phyloP scores from a whole-genome alignment of 2,113 vertebrate species.

The Oreochromis aureus region DNA sequence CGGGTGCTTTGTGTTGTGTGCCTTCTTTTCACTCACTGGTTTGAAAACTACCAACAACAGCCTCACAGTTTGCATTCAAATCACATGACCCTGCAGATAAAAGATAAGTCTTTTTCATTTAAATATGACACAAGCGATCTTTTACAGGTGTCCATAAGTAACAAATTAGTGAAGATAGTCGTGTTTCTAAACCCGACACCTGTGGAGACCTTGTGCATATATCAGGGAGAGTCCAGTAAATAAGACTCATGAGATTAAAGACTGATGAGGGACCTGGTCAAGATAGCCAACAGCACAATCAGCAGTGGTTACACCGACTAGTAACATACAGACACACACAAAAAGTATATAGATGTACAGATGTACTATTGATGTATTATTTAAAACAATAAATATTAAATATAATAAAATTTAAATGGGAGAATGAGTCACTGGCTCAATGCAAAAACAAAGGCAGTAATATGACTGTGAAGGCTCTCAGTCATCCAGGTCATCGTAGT shows the following conservation, averaged over 20 bases:
- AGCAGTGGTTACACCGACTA: not conserved
- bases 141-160: not conserved
- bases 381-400: not conserved
- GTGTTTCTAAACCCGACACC: not conserved
- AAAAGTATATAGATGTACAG: not conserved
- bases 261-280: not conserved
- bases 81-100: not conserved
- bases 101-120: accelerated
- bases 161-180: not conserved
- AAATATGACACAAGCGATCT: accelerated
- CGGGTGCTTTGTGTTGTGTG: not conserved
- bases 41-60: not conserved
- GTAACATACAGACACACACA: not conserved
- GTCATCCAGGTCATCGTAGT: not conserved
- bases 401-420: not conserved
- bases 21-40: not conserved
- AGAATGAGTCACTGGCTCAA: not conserved
- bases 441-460: not conserved
- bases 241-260: not conserved
- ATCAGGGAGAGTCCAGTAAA: not conserved
- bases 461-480: not conserved
- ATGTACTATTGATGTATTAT: not conserved
- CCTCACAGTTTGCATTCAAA: not conserved
- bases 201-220: not conserved
- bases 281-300: accelerated